Evolutionary conservation across 1,140 invertebrate genomes (phyloP).

Genomic region (Drosophila takahashii): DNA sequence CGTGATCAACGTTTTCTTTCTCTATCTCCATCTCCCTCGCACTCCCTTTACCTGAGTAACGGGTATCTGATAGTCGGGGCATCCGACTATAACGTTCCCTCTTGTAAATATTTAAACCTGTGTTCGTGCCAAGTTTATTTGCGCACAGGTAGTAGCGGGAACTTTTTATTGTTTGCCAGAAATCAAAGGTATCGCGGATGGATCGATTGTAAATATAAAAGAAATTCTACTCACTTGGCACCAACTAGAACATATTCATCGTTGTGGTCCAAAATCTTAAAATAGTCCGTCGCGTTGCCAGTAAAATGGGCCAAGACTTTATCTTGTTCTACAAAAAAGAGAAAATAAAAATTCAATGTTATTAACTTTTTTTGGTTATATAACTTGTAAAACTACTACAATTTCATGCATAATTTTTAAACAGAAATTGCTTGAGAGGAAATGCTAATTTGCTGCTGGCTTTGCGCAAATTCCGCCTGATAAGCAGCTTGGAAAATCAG

Average conservation of each 20-base stretch:
- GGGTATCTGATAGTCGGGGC: too few species aligned
- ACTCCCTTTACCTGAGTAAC: too few species aligned
- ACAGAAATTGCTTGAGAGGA: slow-evolving; percentile 63
- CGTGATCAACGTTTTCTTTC: too few species aligned
- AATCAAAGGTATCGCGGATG: slow-evolving; percentile 14
- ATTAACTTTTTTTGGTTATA: slow-evolving; percentile 2
- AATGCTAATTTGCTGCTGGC: slow-evolving; percentile 69
- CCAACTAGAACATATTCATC: slow-evolving; percentile 85
- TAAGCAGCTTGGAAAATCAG: slow-evolving; percentile 57
- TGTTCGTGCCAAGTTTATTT: slow-evolving; percentile 54
- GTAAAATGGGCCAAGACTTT: slow-evolving; percentile 77
- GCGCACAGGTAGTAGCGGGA: slow-evolving; percentile 44
- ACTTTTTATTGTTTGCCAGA: slow-evolving; percentile 37
- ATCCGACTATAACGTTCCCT: too few species aligned
- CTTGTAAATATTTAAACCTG: slow-evolving; percentile 53
- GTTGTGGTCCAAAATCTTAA: slow-evolving; percentile 86
- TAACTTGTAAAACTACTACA: slow-evolving; percentile 1
- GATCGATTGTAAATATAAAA: slow-evolving; percentile 20
- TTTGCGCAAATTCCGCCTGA: slow-evolving; percentile 72
- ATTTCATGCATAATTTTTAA: slow-evolving; percentile 17
- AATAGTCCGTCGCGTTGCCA: slow-evolving; percentile 85
- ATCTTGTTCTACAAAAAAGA: slow-evolving; percentile 71
- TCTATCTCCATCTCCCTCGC: too few species aligned
- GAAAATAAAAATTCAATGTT: slow-evolving; percentile 16
- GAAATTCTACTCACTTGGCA: slow-evolving; percentile 80